phyloP scores from a whole-genome alignment of 1,140 invertebrate species.

The Scaptomyza pallida region DNA sequence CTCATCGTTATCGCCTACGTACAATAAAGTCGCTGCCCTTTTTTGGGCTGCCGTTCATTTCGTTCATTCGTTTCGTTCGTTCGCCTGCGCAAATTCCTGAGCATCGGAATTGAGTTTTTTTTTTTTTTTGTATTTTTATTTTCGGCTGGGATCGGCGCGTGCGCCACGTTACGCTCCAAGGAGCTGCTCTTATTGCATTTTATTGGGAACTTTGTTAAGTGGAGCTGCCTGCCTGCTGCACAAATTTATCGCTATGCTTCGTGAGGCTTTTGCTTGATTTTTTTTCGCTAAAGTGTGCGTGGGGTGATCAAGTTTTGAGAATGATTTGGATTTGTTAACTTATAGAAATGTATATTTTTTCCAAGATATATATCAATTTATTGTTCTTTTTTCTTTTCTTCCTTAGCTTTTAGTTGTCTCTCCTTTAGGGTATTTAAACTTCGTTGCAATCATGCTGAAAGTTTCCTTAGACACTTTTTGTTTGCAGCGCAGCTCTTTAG shows the following conservation, averaged over 20 bases:
- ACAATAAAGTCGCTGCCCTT: conserved; percentile 58
- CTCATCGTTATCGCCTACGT: conserved; percentile 17
- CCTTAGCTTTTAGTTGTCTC: background rate
- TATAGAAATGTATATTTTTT: too few species aligned
- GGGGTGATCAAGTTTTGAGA: too few species aligned
- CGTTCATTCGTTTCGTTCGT: conserved; percentile 20
- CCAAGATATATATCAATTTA: too few species aligned
- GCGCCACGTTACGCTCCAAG: conserved; percentile 63
- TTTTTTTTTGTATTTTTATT: background rate
- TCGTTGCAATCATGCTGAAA: background rate
- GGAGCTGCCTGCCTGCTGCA: conserved; percentile 25
- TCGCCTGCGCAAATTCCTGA: conserved; percentile 52
- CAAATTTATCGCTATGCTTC: conserved; percentile 37
- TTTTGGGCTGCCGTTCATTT: conserved; percentile 53
- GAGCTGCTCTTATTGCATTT: conserved; percentile 16
- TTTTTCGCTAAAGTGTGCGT: conserved; percentile 20
- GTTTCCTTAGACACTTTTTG: too few species aligned
- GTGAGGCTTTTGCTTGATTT: conserved; percentile 40
- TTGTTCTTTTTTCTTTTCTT: too few species aligned
- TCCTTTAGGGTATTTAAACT: background rate
- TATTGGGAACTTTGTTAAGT: conserved; percentile 4
- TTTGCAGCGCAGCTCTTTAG: conserved; percentile 4
- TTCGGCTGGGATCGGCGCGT: conserved; percentile 42
- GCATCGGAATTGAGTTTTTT: conserved; percentile 6
- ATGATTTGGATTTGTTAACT: too few species aligned